These are phyloP conservation scores for Catharus minimus DNA, from an alignment of 2,113 vertebrate genomes.

Conservation along the genomic window DNA sequence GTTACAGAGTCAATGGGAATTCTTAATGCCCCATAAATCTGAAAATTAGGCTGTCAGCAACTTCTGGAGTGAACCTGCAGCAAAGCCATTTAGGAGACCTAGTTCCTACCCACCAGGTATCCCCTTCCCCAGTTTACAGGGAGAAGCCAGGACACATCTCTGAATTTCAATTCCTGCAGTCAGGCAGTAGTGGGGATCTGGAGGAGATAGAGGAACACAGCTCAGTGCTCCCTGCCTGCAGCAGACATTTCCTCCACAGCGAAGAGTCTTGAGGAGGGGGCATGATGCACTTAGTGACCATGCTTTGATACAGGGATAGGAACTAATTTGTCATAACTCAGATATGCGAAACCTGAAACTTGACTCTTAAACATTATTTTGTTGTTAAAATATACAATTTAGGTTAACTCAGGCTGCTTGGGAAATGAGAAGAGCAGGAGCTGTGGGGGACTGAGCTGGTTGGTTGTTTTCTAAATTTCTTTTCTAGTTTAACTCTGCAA, in stretches of 20 bases:
- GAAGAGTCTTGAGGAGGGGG: neutral
- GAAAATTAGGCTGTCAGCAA: conserved; percentile 40
- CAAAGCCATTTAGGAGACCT: neutral
- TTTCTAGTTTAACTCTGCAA: neutral
- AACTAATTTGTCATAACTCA: neutral
- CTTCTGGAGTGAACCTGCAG: neutral
- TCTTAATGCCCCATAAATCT: conserved; percentile 46
- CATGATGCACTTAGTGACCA: fast-evolving
- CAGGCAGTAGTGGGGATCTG: fast-evolving
- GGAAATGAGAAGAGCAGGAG: neutral
- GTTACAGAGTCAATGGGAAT: conserved; percentile 25
- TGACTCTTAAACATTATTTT: neutral
- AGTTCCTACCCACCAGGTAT: neutral
- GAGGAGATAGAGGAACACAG: neutral
- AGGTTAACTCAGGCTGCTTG: neutral
- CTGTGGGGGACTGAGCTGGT: neutral
- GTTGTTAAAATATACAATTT: neutral
- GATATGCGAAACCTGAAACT: neutral
- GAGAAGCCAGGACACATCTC: neutral
- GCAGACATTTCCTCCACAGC: neutral
- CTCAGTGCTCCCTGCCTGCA: neutral
- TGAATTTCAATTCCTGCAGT: neutral
- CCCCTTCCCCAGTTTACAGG: neutral
- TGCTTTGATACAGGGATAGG: neutral
- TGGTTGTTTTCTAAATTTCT: neutral